phyloP scores from a whole-genome alignment of 2,113 vertebrate species.

The Epinephelus fuscoguttatus region DNA sequence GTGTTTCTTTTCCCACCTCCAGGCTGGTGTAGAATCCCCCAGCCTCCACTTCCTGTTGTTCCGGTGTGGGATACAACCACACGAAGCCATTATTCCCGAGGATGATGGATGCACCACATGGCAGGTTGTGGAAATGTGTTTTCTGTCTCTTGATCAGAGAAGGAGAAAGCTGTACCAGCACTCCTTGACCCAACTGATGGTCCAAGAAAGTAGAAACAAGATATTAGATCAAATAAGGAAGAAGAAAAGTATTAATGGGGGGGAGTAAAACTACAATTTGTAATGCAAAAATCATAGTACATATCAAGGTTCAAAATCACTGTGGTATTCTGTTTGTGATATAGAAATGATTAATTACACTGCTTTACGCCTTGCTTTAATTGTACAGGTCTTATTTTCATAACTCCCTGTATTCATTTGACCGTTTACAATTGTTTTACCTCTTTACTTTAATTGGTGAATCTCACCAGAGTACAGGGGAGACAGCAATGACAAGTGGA shows the following conservation, averaged over 20 bases:
- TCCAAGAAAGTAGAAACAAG: conserved; percentile 12
- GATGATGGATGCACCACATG: conserved; percentile 94
- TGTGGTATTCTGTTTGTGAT: not conserved
- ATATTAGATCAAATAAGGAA: not conserved
- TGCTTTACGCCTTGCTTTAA: not conserved
- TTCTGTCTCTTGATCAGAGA: conserved; percentile 96
- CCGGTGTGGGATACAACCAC: conserved; percentile 93
- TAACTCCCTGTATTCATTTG: not conserved
- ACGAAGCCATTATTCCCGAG: conserved; percentile 96
- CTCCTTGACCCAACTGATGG: conserved; percentile 92
- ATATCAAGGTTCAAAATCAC: not conserved
- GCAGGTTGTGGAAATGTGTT: conserved; percentile 96
- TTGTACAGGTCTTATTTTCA: not conserved
- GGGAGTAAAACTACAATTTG: not conserved
- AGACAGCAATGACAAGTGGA: not conserved
- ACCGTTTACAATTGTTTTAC: not conserved
- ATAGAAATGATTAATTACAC: not conserved
- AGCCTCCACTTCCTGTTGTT: conserved; percentile 90
- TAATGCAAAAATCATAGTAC: not conserved
- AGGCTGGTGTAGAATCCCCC: conserved; percentile 91
- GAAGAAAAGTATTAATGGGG: not conserved
- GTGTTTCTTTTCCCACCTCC: conserved; percentile 84
- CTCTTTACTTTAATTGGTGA: not conserved
- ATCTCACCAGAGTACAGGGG: not conserved
- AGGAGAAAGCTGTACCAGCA: conserved; percentile 93